Evolutionary conservation across 2,888 invertebrate genomes (phyloP).

Genomic region (Archips xylosteana): DNA sequence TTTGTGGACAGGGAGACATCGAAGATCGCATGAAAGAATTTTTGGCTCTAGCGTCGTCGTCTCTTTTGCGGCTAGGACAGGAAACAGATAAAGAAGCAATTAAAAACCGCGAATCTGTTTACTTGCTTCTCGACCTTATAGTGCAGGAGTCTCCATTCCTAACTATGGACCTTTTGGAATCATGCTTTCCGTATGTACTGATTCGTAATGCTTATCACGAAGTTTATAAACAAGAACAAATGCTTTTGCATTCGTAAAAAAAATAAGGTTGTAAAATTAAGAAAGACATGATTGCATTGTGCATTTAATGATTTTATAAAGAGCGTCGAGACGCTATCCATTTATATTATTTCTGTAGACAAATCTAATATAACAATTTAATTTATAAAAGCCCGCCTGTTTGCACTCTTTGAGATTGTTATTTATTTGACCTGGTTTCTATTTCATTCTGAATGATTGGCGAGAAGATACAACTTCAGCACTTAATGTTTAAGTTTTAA

Average conservation of each 20-base stretch:
- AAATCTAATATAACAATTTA: conserved; percentile 45
- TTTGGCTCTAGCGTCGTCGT: conserved; percentile 96
- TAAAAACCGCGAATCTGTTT: conserved; percentile 98
- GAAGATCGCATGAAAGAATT: conserved; percentile 99
- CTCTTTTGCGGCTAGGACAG: conserved; percentile 96
- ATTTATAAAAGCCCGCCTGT: conserved; percentile 44
- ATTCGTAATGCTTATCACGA: conserved; percentile 99
- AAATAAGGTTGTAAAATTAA: conserved; percentile 44
- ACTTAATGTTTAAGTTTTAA: not conserved
- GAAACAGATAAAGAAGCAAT: conserved; percentile 98
- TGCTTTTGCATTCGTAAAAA: conserved; percentile 79
- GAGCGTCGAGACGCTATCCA: conserved; percentile 21
- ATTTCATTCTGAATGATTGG: conserved; percentile 8
- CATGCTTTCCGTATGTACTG: conserved; percentile 99
- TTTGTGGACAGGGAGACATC: conserved; percentile 98
- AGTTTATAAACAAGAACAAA: conserved; percentile 95
- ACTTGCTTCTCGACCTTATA: conserved; percentile 97
- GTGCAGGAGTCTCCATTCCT: conserved; percentile 99
- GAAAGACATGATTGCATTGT: conserved; percentile 49
- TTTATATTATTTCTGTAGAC: conserved; percentile 44
- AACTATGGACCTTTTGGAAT: conserved; percentile 99
- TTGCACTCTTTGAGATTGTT: conserved; percentile 43
- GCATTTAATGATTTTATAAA: conserved; percentile 42
- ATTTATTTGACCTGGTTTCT: conserved; percentile 10
- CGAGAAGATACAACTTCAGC: not conserved